Percentiles rank a stretch among this genome's conserved stretches.
Evolutionary conservation across 92 coral and sea anemone species (phyloP).

Genomic region (Micromussa lordhowensis): DNA sequence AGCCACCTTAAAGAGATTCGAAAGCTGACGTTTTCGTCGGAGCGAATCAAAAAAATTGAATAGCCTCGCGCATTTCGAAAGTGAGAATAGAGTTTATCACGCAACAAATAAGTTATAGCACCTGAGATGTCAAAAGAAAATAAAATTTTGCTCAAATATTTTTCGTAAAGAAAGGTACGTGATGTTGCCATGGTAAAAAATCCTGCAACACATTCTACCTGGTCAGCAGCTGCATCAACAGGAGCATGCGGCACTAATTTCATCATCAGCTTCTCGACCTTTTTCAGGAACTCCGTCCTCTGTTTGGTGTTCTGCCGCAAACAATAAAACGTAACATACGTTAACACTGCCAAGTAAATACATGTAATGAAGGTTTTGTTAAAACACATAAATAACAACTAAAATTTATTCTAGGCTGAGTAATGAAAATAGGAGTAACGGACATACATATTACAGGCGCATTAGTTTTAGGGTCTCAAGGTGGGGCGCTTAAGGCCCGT

Average conservation of each 20-base stretch:
- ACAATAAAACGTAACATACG: neutral
- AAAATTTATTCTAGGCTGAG: no score
- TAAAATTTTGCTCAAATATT: neutral
- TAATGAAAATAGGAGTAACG: no score
- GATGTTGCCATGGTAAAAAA: neutral
- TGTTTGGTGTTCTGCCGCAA: slow-evolving; percentile 69
- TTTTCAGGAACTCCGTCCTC: slow-evolving; percentile 88
- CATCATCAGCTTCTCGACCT: slow-evolving; percentile 89
- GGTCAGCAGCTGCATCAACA: slow-evolving; percentile 98
- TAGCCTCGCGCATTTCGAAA: neutral
- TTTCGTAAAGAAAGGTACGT: no score
- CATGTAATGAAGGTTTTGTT: no score
- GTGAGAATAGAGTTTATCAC: neutral
- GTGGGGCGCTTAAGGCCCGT: no score
- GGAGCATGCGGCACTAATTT: slow-evolving; percentile 91
- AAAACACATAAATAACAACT: no score
- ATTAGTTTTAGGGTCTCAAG: no score
- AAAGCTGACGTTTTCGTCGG: no score
- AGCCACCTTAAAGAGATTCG: no score
- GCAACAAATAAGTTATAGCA: neutral
- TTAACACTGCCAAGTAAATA: neutral
- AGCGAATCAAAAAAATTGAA: no score
- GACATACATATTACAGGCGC: no score
- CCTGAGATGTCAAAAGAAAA: neutral
- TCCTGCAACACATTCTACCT: slow-evolving; percentile 56